Evolutionary conservation across 2,113 vertebrate species (phyloP), one percentile per base, ranked within the genome.

Genomic region (Poicephalus gulielmi): DNA sequence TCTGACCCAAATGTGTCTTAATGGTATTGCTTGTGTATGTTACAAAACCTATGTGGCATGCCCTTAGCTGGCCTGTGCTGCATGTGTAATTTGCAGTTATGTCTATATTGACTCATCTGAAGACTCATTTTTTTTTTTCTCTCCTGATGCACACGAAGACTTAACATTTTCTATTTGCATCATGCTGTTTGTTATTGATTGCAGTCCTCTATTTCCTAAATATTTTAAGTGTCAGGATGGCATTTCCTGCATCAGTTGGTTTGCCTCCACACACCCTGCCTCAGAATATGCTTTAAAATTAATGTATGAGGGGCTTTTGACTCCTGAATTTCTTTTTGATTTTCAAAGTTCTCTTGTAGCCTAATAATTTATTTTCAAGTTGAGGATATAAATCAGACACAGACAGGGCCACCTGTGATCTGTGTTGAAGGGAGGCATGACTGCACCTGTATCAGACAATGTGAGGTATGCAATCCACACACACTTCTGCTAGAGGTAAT

Each of bases 111-210:
- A 80, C 28, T 94, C 63, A 88, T 87, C 47, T 74, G 59, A 92
- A 63, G 28, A 62, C 24, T 86, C 30, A 64, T 71, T 77, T 46
- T 86, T 77, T 77, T 85, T 77, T 95, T 95, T 41, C 49, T 88
- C 92, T 89, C 57, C 62, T 82, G 80, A 82, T 85, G 39, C 64
- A 53, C 43, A 37, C 0, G 1, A 84, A 47, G 47, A 75, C 31
- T 63, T 92, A 43, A 23, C 12, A 17, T 69, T 92, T 90, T 60
- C 27, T 64, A 57, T 90, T 86, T 88, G 44, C 41, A 70, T 68
- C 64, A 24, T 57, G 37, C 22, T 80, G 13, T 69, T 83, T 84
- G 46, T 59, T 89, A 25, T 28, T 78, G 25, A 75, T 67, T 70
- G 37, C 50, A 60, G 15, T 70, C 25, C 10, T 70, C 44, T n/a